These are phyloP conservation scores for Phyllostomus discolor DNA, from an alignment of 2,113 vertebrate genomes.

Conservation along the genomic window DNA sequence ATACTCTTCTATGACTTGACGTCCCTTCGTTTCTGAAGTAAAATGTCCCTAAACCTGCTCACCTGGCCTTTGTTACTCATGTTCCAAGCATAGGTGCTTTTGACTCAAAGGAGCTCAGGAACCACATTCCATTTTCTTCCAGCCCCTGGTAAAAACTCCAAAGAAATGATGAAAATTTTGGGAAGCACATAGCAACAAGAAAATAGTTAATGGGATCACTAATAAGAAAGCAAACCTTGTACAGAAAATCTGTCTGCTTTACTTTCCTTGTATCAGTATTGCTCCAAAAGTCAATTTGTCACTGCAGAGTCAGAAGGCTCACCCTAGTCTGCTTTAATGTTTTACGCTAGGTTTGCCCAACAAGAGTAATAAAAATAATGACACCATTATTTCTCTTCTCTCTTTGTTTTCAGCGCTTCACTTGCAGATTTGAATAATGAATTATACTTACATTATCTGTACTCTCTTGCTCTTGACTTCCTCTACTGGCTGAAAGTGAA, in stretches of 20 bases:
- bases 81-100: slow-evolving; percentile 47
- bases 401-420: slow-evolving; percentile 87
- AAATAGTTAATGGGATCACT: slow-evolving; percentile 74
- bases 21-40: slow-evolving; percentile 60
- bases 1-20: slow-evolving; percentile 42
- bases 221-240: slow-evolving; percentile 74
- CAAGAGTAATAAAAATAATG: slow-evolving; percentile 96
- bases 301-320: slow-evolving; percentile 78
- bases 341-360: slow-evolving; percentile 88
- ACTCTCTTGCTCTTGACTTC: slow-evolving; percentile 91
- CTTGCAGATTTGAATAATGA: slow-evolving; percentile 98
- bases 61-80: slow-evolving; percentile 62
- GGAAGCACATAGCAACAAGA: slow-evolving; percentile 58
- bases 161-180: slow-evolving; percentile 69
- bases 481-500: slow-evolving; percentile 90
- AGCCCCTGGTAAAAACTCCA: slow-evolving; percentile 50
- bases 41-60: slow-evolving; percentile 34
- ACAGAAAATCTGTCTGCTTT: slow-evolving; percentile 77
- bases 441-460: slow-evolving; percentile 96
- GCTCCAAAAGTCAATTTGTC: slow-evolving; percentile 81
- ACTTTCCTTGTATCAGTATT: slow-evolving; percentile 81
- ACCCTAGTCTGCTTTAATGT: slow-evolving; percentile 83
- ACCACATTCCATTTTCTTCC: slow-evolving; percentile 54
- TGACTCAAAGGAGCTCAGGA: slow-evolving; percentile 56
- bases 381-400: slow-evolving; percentile 92